Conservation (phyloP, 1,140 invertebrate genomes). For the Lordiphosa collinella region DNA sequence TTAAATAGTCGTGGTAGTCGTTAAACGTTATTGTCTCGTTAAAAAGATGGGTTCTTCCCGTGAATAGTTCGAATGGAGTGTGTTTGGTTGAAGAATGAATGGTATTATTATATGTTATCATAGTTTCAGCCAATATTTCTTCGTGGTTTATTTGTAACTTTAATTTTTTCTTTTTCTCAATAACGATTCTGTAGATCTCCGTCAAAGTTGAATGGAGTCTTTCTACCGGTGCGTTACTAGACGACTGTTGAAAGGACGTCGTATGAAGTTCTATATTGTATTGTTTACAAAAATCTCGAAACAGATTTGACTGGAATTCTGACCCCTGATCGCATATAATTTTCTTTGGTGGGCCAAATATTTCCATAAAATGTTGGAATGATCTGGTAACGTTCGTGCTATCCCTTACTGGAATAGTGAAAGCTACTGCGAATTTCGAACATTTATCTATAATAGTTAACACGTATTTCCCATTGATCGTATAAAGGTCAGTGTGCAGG, state of each 20-base stretch:
- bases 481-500: constrained; percentile 12
- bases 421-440: constrained; percentile 10
- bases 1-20: too few species aligned
- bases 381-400: too few species aligned
- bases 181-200: not conserved
- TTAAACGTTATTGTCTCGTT: too few species aligned
- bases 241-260: not conserved
- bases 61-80: not conserved
- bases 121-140: not conserved
- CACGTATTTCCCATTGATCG: not conserved
- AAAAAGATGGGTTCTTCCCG: not conserved
- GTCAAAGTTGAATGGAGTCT: not conserved
- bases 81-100: not conserved
- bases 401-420: too few species aligned
- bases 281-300: not conserved
- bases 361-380: not conserved
- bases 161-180: not conserved
- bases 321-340: not conserved
- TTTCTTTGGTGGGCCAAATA: not conserved
- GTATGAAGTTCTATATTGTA: not conserved
- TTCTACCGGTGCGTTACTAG: not conserved
- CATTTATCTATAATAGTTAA: constrained; percentile 6
- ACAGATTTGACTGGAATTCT: not conserved
- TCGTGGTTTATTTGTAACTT: not conserved
- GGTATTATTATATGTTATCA: not conserved